Evolutionary conservation across 2,888 invertebrate genomes (phyloP), one percentile per base, ranked within the genome.

Genomic region (Pteria penguin): DNA sequence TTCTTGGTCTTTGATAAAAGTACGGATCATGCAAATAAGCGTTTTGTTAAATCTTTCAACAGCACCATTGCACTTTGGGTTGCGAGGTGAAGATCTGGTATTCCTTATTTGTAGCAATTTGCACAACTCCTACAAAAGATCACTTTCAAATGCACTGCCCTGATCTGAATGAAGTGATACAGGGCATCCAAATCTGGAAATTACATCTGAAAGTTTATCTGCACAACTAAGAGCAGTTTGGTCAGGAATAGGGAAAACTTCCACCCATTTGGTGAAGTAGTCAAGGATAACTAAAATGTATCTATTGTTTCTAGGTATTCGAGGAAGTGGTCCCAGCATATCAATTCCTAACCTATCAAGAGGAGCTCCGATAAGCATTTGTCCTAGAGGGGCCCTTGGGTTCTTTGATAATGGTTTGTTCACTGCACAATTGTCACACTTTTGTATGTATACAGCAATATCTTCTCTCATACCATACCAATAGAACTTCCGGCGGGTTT

Each of bases 201-300:
- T 69, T 3, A 82, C 71, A 45, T 80, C 82, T 55, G 70, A 78
- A n/a, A 80, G 27, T 8, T 31, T 33, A 14, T 67, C 24, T 2
- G 81, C 73, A 54, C 54, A 63, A 1, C 78, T 82, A 14, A 36
- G 22, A 22, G 80, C 80, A 24, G 74, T 76, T 57, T 79, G 74
- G 32, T 82, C 79, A 18, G 76, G 72, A 8, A 81, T 36, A 11
- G 82, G 65, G 32, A 79, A 57, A 33, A 75, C 32, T 29, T 76
- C 82, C 2, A 61, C 72, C 82, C 80, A 76, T 36, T 72, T 80
- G 2, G 63, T 72, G 31, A 82, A 82, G 58, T 69, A 54, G 61
- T 82, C 79, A 3, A 65, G 80, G 1, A 80, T 75, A 2, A 76
- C 69, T 55, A 84, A 60, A n/a, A 83, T 75, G 67, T 73, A 78